Base-by-base conservation (phyloP, 2,797 vertebrate species). In the Naso thynnoides region DNA sequence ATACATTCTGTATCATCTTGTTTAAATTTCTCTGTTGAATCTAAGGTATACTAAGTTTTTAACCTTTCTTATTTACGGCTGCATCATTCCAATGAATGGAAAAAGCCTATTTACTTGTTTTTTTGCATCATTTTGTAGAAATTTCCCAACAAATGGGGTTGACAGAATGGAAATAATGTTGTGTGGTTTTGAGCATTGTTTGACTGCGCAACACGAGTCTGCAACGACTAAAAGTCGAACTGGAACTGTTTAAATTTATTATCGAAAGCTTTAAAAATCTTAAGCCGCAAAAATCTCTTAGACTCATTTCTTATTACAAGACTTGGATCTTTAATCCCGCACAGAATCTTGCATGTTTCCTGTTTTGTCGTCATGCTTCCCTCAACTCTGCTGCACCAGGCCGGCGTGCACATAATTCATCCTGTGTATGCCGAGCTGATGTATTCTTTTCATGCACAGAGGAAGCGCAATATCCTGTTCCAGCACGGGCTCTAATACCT, bases 381-480 rank as follows among this genome's bases (percentile, higher is more conserved):
- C 36, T 65, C 41, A 2, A 13, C 74, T 69, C 49, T 58, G 76
- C 41, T 47, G 29, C 75, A 38, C 45, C 38, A 26, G 41, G 50
- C 52, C 47, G 54, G 62, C 45, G 81, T 79, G 71, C 83, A 77
- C 78, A 89, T 83, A 82, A 88, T 84, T 92, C 88, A 86, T 57
- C 76, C 77, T 73, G 83, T 83, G 74, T 68, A 80, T 81, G 76
- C 85, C 55, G 87, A 84, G 83, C 88, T 87, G 81, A 92, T 91
- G 90, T 92, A 88, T 92, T 92, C 84, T 91, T 92, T 90, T 90
- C 88, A 90, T 91, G 86, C 88, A 85, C 73, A 59, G 87, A 91
- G 93, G 93, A 94, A 94, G 85, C 82, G 71, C 86, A 93, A 92
- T 94, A 94, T 95, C 93, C 93, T 93, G 90, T 94, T 94, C 85